Evolutionary conservation across 2,113 vertebrate species (phyloP), one percentile per base, ranked within the genome.

Genomic region (Atlantisia rogersi): DNA sequence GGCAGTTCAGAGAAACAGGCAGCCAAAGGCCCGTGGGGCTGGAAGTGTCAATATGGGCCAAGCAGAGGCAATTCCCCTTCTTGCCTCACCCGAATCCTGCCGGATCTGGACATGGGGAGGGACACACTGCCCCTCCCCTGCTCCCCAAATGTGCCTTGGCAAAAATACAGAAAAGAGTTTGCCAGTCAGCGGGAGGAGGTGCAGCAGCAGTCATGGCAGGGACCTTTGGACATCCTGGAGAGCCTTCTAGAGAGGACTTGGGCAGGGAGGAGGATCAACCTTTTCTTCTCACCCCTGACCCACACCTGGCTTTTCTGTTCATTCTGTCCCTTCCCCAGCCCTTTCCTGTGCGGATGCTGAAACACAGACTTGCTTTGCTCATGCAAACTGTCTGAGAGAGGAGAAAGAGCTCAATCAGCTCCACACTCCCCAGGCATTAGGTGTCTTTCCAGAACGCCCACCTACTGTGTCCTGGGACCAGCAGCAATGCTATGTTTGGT

Each of bases 151-250:
- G 0, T 24, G 24, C 8, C 85, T 64, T 86, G 76, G 67, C 70
- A 77, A 59, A 88, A 85, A 29, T 26, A 58, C 35, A 88, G 63
- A 65, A 48, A 64, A 50, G 26, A 48, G 24, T 75, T 91, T 85
- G 18, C 63, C 40, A 80, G 48, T 69, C 63, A 90, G 85, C 82
- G 92, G 58, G 31, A 88, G 63, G 39, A 91, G 24, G 18, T 44
- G 46, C 29, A 17, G 75, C 62, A 87, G 75, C 75, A 92, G 48
- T 50, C 24, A 22, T 4, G 31, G 32, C 62, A 93, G 53, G 35
- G 85, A 93, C 88, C 87, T 95, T 95, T 96, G 94, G 35, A 85
- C 63, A 3, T 44, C 15, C 40, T 62, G 37, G 35, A 78, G 82
- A 95, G 86, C 53, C 28, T 94, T 76, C 75, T 91, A 48, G 58